Evolutionary conservation across 2,888 invertebrate genomes (phyloP), one percentile per base, ranked within the genome.

Genomic region (Maniola hyperantus): DNA sequence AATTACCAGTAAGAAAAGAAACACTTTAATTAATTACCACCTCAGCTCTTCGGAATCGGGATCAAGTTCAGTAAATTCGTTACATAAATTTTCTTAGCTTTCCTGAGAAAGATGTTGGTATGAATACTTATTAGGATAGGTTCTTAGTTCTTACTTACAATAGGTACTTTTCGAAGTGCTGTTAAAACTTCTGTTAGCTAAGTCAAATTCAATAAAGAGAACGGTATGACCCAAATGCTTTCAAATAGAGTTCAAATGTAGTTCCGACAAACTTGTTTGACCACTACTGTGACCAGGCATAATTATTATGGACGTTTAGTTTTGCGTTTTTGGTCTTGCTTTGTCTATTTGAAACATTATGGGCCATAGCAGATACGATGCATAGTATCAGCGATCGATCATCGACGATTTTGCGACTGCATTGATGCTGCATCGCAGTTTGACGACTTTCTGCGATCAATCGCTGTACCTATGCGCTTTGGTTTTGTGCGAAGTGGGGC

Each of bases 211-310:
- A 67, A 64, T 60, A 67, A 44, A 63, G 67, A 66, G 76, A 76
- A 78, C 72, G 67, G 77, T 72, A 68, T 77, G 78, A 77, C 78
- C 82, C 70, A 76, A 77, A 80, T 79, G 74, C 68, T 73, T 71
- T 71, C 64, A 69, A 71, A 75, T 66, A 57, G 61, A 68, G 72
- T 60, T 72, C 70, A 73, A 62, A 60, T 50, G 50, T 50, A 60
- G 74, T 71, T 70, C 60, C 58, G 66, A 53, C 65, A 61, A 71
- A 67, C 70, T 67, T 65, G 65, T 68, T 65, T 65, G 59, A 67
- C 68, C 70, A 62, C 69, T 67, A 44, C 57, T 54, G 53, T 48
- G 79, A 79, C 81, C 78, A 68, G 73, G 72, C 74, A 50, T 63
- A 26, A 26, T 26, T 26, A 26, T 67, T 63, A 66, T 44, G 58